Percentiles rank a stretch among this genome's conserved stretches.
Evolutionary conservation across 53 echinoderm and acorn worm species (phyloP).

Genomic region (Paracentrotus lividus): DNA sequence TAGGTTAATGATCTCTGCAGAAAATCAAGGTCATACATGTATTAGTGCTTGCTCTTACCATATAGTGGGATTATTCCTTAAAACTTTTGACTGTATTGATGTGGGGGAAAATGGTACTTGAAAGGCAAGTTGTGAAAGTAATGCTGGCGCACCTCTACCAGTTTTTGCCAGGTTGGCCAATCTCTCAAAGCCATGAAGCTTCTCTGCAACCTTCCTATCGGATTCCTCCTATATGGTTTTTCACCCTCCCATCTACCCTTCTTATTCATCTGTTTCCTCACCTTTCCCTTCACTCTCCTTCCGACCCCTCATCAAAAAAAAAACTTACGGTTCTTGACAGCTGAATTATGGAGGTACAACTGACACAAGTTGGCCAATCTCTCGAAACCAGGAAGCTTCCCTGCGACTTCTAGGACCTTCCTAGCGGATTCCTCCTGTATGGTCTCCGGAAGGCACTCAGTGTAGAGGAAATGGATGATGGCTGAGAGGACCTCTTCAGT

Average conservation of each 20-base stretch:
- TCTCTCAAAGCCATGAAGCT: slow-evolving; percentile 77
- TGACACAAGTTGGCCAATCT: slow-evolving; percentile 75
- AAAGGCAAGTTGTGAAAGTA: slow-evolving; percentile 80
- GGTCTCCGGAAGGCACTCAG: slow-evolving; percentile 84
- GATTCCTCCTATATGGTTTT: no score
- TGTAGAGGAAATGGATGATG: slow-evolving; percentile 81
- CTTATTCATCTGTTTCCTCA: no score
- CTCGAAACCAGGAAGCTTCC: slow-evolving; percentile 81
- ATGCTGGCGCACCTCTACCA: slow-evolving; percentile 75
- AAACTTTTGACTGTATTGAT: no score
- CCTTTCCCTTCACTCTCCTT: background rate
- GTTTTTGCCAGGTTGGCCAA: slow-evolving; percentile 67
- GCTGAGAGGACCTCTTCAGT: slow-evolving; percentile 70
- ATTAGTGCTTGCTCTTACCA: background rate
- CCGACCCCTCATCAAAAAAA: background rate
- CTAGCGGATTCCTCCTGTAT: slow-evolving; percentile 72
- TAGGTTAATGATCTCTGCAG: slow-evolving; percentile 76
- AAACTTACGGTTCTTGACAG: slow-evolving; percentile 83
- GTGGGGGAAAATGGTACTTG: slow-evolving; percentile 73
- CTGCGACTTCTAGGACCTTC: slow-evolving; percentile 71
- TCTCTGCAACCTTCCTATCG: slow-evolving; percentile 58
- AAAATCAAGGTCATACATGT: background rate
- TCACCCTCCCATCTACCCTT: background rate
- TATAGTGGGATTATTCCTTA: no score
- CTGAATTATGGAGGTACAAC: slow-evolving; percentile 79